phyloP scores from a whole-genome alignment of 2,888 invertebrate species.

The Drosophila hamatofila region DNA sequence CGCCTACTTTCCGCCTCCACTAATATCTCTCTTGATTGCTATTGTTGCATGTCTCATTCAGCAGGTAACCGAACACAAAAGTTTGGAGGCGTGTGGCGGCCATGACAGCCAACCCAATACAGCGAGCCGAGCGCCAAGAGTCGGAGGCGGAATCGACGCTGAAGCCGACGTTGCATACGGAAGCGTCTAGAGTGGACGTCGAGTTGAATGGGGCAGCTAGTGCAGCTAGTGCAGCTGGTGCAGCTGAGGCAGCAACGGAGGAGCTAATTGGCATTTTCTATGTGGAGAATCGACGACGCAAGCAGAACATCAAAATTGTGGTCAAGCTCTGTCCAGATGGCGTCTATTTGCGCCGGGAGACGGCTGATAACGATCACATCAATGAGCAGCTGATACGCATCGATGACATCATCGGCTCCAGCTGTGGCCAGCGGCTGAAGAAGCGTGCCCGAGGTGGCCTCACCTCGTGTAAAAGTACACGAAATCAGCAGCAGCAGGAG shows the following conservation, averaged over 20 bases:
- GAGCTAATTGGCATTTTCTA: conserved; percentile 79
- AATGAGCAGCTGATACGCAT: conserved; percentile 92
- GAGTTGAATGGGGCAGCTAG: not conserved
- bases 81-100: conserved; percentile 17
- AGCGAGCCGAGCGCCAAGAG: conserved; percentile 9
- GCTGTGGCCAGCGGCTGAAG: conserved; percentile 86
- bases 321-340: conserved; percentile 91
- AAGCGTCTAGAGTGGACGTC: not conserved
- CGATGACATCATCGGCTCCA: conserved; percentile 92
- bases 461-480: conserved; percentile 89
- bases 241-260: conserved; percentile 26
- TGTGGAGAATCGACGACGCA: conserved; percentile 88
- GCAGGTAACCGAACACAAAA: conserved; percentile 20
- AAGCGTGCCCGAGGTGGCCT: conserved; percentile 85
- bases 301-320: conserved; percentile 92
- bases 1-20: not conserved
- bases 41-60: conserved; percentile 28
- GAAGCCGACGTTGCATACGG: not conserved
- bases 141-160: conserved; percentile 1
- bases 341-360: conserved; percentile 90
- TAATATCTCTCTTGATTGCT: not conserved
- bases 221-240: not conserved
- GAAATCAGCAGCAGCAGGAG: conserved; percentile 19
- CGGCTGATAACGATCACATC: conserved; percentile 86
- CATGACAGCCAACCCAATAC: conserved; percentile 39